Evolutionary conservation across 2,888 invertebrate species (phyloP).

Genomic region (Limnephilus marmoratus): DNA sequence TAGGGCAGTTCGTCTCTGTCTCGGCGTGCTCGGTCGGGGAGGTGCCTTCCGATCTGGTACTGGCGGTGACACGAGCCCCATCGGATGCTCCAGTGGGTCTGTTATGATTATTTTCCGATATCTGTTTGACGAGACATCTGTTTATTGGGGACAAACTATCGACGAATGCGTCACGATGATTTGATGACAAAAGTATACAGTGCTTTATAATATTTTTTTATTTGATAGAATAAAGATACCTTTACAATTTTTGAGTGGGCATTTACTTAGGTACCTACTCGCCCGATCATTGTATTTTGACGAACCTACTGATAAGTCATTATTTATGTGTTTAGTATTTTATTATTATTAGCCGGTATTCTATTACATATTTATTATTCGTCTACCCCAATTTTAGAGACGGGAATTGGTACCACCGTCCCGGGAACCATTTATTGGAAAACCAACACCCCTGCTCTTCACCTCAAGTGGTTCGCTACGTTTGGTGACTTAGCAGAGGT

Average conservation of each 20-base stretch:
- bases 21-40: not conserved
- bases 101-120: constrained; percentile 61
- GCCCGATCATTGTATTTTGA: not conserved
- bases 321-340: too few species aligned
- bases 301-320: not conserved
- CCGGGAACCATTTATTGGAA: too few species aligned
- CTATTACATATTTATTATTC: too few species aligned
- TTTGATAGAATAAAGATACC: not conserved
- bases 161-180: not conserved
- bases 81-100: not conserved
- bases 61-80: constrained; percentile 11
- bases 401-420: too few species aligned
- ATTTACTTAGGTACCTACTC: not conserved
- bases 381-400: too few species aligned
- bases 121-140: constrained; percentile 64
- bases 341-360: too few species aligned
- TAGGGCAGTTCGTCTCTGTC: not conserved
- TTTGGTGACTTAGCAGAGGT: too few species aligned
- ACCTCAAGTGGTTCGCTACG: too few species aligned
- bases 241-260: not conserved
- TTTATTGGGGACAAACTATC: constrained; percentile 43
- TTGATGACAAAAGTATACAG: constrained; percentile 14
- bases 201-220: not conserved
- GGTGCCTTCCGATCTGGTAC: not conserved
- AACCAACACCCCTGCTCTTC: too few species aligned